Evolutionary conservation across 2,113 vertebrate species (phyloP), one percentile per base, ranked within the genome.

Genomic region (Seriola rivoliana): DNA sequence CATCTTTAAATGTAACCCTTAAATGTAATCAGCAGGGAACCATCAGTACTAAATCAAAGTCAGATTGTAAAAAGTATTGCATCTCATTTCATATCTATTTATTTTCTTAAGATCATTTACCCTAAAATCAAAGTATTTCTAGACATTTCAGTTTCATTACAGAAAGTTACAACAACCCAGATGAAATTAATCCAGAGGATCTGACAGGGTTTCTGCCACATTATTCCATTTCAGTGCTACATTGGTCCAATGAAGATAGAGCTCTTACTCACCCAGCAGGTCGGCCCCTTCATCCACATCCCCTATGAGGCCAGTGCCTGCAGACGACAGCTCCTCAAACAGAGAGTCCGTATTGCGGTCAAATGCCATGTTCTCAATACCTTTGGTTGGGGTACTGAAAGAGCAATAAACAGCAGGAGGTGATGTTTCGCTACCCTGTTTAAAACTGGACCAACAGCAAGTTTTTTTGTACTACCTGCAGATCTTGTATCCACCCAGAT

Each of bases 281-380:
- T 99, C 98, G 10, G 98, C 98, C 76, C 98, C 98, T 95, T 99
- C 98, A 80, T 99, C 98, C 88, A 99, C 98, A 25, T 99, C 98
- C 85, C 97, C 98, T 64, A 99, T 99, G 69, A 99, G 94, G 69
- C 97, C 98, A 2, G 97, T 97, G 60, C 98, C 98, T 32, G 98
- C 98, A 86, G 97, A 98, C 11, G 98, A 99, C 87, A 99, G 93
- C 92, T 99, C 98, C 90, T 99, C 98, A 94, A 99, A 99, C 68
- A 99, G 95, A 48, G 98, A 99, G 59, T 99, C 98, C 54, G 98
- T 99, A 80, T 99, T 99, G 46, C 98, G 97, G 93, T 99, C 97
- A 89, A 99, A 99, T 3, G 97, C 98, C 96, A 97, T 96, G 95
- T 99, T 99, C 92, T 99, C 98, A 62, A 99, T 99, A 87, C 98